These are phyloP conservation scores for Opisthograptis luteolata DNA, from an alignment of 2,888 invertebrate genomes.

Conservation along the genomic window DNA sequence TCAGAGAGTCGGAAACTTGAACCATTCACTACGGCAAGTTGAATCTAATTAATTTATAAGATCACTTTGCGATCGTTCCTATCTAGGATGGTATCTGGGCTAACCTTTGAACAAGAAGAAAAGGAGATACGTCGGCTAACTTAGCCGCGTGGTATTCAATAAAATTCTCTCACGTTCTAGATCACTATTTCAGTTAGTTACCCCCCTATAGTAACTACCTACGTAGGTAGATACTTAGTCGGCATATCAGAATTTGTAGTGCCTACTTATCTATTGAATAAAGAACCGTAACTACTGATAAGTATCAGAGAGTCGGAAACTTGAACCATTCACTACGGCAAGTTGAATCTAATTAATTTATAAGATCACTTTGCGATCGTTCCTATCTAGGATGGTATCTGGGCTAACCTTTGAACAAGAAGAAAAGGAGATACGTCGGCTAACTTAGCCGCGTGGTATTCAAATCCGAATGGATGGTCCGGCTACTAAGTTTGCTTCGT, in stretches of 20 bases:
- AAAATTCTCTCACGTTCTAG: no score
- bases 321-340: neutral
- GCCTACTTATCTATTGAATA: neutral
- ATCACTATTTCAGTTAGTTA: no score
- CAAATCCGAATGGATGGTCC: no score
- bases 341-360: slow-evolving; percentile 28
- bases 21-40: neutral
- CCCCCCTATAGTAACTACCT: no score
- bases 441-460: neutral
- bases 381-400: slow-evolving; percentile 3
- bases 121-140: neutral
- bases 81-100: neutral
- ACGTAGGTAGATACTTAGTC: no score
- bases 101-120: neutral
- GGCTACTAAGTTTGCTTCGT: no score
- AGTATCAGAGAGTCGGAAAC: neutral
- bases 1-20: neutral
- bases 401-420: neutral
- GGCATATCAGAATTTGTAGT: neutral
- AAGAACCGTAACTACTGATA: neutral
- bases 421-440: neutral
- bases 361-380: neutral
- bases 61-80: slow-evolving; percentile 2
- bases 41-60: slow-evolving; percentile 27
- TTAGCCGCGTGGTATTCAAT: no score